Conservation (phyloP, 1,140 invertebrate genomes). For the Drosophila lowei region DNA sequence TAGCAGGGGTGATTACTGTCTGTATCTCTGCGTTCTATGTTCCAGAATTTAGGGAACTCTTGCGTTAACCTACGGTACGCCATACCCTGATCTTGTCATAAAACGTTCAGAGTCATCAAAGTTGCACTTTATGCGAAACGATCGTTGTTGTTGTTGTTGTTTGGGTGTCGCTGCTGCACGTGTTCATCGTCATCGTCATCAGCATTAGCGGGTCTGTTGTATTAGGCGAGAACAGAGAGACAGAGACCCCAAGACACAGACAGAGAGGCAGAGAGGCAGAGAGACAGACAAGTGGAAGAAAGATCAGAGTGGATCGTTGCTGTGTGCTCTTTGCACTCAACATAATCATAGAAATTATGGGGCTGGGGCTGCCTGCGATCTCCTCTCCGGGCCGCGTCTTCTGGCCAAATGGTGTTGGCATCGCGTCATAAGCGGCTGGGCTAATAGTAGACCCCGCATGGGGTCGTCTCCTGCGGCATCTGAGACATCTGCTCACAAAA, state of each 20-base stretch:
- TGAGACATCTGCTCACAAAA: slow-evolving; percentile 39
- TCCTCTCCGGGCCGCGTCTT: slow-evolving; percentile 8
- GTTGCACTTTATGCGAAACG: slow-evolving; percentile 80
- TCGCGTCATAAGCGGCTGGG: slow-evolving; percentile 51
- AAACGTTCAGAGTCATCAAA: slow-evolving; percentile 79
- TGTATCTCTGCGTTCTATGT: too few species aligned
- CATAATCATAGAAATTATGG: slow-evolving; percentile 75
- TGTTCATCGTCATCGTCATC: slow-evolving; percentile 77
- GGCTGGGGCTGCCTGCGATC: slow-evolving; percentile 20
- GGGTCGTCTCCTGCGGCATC: slow-evolving; percentile 36
- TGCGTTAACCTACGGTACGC: neutral
- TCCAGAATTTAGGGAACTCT: neutral
- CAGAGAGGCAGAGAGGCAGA: neutral
- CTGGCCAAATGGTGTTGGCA: slow-evolving; percentile 68
- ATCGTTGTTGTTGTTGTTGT: slow-evolving; percentile 31
- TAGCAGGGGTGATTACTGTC: too few species aligned
- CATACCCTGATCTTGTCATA: slow-evolving; percentile 72
- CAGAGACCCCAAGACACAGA: slow-evolving; percentile 17
- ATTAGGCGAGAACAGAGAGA: slow-evolving; percentile 74
- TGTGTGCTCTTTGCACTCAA: slow-evolving; percentile 56
- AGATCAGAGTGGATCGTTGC: slow-evolving; percentile 25
- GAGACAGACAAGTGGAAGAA: slow-evolving; percentile 13
- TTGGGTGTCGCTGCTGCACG: slow-evolving; percentile 34
- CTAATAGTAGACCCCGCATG: slow-evolving; percentile 71
- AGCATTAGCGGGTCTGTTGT: slow-evolving; percentile 74